Evolutionary conservation across 2,888 invertebrate species (phyloP).

Genomic region (Ametastegia equiseti): DNA sequence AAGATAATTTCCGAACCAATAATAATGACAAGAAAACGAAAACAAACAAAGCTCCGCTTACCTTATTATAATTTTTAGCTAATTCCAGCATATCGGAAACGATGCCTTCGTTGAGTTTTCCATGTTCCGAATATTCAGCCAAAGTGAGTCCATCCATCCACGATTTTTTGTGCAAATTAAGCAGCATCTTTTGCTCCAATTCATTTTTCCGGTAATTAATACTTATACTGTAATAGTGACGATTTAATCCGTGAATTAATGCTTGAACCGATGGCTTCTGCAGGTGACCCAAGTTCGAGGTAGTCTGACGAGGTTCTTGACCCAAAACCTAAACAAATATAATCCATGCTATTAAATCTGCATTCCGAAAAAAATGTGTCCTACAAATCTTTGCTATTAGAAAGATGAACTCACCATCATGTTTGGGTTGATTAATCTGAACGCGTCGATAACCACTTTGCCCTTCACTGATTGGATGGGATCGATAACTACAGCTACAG

Average conservation of each 20-base stretch:
- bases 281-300: slow-evolving; percentile 98
- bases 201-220: slow-evolving; percentile 99
- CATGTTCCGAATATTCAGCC: slow-evolving; percentile 95
- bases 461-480: slow-evolving; percentile 99
- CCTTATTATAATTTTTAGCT: slow-evolving; percentile 98
- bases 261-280: slow-evolving; percentile 99
- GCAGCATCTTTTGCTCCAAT: slow-evolving; percentile 98
- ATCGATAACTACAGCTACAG: slow-evolving; percentile 99
- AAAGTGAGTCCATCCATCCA: slow-evolving; percentile 98
- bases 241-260: slow-evolving; percentile 97
- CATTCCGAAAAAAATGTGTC: neutral
- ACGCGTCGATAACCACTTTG: slow-evolving; percentile 99
- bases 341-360: neutral
- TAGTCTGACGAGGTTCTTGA: slow-evolving; percentile 99
- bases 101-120: slow-evolving; percentile 94
- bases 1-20: neutral
- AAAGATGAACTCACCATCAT: slow-evolving; percentile 89
- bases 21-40: neutral
- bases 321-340: slow-evolving; percentile 80
- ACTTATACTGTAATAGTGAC: slow-evolving; percentile 99
- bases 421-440: slow-evolving; percentile 98
- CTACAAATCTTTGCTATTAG: neutral
- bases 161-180: slow-evolving; percentile 98
- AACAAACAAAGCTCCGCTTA: slow-evolving; percentile 58
- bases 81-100: slow-evolving; percentile 98